These are phyloP conservation scores for Henicopernis longicauda DNA, from an alignment of 2,113 vertebrate genomes.

Conservation along the genomic window DNA sequence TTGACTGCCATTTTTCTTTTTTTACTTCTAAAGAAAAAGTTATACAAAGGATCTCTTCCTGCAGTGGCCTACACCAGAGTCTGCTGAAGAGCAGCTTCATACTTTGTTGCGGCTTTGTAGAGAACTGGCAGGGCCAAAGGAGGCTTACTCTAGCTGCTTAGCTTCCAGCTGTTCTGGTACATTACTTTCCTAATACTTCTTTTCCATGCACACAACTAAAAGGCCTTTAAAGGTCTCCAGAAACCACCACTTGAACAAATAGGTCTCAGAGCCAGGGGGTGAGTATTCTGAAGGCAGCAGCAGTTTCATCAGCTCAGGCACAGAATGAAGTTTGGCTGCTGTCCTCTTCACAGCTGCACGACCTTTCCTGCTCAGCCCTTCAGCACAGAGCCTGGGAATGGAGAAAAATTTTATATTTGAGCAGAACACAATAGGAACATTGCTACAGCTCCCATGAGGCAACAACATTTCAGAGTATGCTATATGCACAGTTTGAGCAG, in stretches of 20 bases:
- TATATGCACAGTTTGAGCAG: background rate
- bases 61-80: background rate
- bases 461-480: background rate
- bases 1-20: background rate
- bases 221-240: background rate
- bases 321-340: background rate
- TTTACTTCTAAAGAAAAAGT: no score
- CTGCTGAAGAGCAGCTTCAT: background rate
- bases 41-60: background rate
- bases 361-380: background rate
- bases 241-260: background rate
- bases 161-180: background rate
- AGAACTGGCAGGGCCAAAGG: background rate
- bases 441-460: background rate
- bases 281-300: background rate
- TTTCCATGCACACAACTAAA: background rate
- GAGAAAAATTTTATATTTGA: background rate
- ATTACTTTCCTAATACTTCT: background rate
- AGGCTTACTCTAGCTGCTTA: background rate
- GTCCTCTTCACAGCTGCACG: background rate
- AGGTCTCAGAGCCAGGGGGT: background rate
- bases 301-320: background rate
- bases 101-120: background rate
- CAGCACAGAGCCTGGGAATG: background rate
- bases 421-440: background rate